Evolutionary conservation across 2,888 invertebrate genomes (phyloP).

Genomic region (Nowickia ferox): DNA sequence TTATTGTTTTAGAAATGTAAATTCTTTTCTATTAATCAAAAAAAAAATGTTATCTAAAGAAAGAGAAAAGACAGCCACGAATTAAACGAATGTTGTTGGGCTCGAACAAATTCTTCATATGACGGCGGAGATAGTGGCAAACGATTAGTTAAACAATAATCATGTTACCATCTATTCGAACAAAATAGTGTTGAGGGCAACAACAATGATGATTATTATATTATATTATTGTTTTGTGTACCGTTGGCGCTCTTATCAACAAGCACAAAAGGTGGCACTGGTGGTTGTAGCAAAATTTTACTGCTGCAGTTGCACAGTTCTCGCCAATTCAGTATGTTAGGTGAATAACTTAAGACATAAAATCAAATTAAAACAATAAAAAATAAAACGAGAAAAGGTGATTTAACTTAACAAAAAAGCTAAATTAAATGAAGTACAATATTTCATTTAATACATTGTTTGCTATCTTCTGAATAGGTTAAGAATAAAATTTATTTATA

Average conservation of each 20-base stretch:
- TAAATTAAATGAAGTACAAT: conserved; percentile 22
- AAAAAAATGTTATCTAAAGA: conserved; percentile 32
- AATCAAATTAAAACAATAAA: conserved; percentile 26
- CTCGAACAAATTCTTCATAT: conserved; percentile 27
- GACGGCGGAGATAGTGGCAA: conserved; percentile 23
- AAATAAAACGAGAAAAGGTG: conserved; percentile 49
- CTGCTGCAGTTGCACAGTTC: conserved; percentile 69
- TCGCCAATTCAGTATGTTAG: conserved; percentile 68
- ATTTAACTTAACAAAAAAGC: conserved; percentile 58
- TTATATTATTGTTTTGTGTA: conserved; percentile 32
- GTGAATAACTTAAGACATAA: conserved; percentile 54
- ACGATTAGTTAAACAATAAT: conserved; percentile 41
- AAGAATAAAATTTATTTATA: conserved; percentile 31
- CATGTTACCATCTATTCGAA: conserved; percentile 1
- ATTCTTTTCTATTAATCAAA: background rate
- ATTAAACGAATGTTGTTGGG: conserved; percentile 10
- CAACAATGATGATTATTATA: conserved; percentile 6
- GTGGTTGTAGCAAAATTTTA: conserved; percentile 63
- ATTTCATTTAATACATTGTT: conserved; percentile 28
- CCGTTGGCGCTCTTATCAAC: conserved; percentile 50
- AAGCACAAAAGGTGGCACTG: conserved; percentile 55
- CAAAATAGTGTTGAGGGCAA: conserved; percentile 1
- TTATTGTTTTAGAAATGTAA: conserved; percentile 4
- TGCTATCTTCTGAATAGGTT: conserved; percentile 42
- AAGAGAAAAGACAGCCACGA: conserved; percentile 2